phyloP scores from a whole-genome alignment of 2,113 vertebrate species.

The Aegithalos caudatus region DNA sequence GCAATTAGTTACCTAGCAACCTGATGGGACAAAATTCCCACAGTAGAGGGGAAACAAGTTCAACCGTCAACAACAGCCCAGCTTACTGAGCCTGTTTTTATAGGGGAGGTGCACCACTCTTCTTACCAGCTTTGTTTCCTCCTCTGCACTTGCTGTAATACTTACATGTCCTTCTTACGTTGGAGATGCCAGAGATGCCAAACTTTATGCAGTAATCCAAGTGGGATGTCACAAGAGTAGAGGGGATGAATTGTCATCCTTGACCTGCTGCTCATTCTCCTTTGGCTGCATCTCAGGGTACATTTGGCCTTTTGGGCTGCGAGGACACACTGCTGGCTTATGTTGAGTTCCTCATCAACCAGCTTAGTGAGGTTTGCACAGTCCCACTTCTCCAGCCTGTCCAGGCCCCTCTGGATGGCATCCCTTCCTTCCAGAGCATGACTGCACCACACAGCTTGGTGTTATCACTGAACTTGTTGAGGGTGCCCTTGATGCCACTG shows the following conservation, averaged over 20 bases:
- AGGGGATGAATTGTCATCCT: background rate
- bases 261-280: rapidly evolving
- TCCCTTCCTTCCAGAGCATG: background rate
- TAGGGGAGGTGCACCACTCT: background rate
- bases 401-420: too few species aligned
- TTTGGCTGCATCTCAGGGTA: background rate
- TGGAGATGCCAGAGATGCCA: too few species aligned
- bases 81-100: background rate
- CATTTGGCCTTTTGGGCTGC: background rate
- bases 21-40: too few species aligned
- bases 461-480: background rate
- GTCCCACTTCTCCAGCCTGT: background rate
- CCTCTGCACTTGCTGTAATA: background rate
- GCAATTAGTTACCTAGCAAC: too few species aligned
- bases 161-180: background rate
- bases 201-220: background rate
- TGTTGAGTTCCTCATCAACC: background rate
- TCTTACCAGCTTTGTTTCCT: background rate
- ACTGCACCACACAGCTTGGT: background rate
- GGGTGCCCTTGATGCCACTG: background rate
- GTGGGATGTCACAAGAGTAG: background rate
- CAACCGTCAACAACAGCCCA: too few species aligned
- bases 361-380: background rate
- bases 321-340: background rate
- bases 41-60: too few species aligned